Percentiles rank a stretch among this genome's conserved stretches.
These are phyloP conservation scores for Diogma glabrata DNA, from an alignment of 2,888 invertebrate species.

Conservation along the genomic window DNA sequence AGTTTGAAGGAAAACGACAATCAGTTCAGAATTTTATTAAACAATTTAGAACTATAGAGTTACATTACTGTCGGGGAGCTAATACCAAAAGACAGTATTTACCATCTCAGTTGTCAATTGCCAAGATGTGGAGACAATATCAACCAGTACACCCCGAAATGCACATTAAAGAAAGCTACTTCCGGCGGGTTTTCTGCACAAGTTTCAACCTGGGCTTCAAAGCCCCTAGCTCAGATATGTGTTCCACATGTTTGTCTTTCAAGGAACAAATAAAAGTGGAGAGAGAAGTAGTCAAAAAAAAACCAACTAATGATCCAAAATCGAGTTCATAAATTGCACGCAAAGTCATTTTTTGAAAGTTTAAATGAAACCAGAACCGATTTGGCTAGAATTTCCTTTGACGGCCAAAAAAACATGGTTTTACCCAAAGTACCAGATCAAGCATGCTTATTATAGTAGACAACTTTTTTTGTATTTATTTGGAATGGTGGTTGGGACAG, in stretches of 20 bases:
- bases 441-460: conserved; percentile 7
- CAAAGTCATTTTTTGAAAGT: too few relatives aligned
- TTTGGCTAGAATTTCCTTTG: conserved; percentile 6
- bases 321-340: too few relatives aligned
- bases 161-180: neutral
- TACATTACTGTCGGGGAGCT: neutral
- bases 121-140: neutral
- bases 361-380: too few relatives aligned
- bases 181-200: neutral
- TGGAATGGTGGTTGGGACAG: conserved; percentile 1
- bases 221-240: neutral
- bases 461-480: conserved; percentile 10
- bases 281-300: too few relatives aligned
- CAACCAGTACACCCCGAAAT: neutral
- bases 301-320: too few relatives aligned
- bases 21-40: neutral
- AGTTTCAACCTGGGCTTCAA: neutral
- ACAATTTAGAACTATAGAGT: neutral
- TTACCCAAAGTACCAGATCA: conserved; percentile 10
- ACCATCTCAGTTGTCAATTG: conserved; percentile 1
- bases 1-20: neutral
- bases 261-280: too few relatives aligned
- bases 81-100: neutral
- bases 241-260: neutral
- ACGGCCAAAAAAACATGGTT: conserved; percentile 10